Evolutionary conservation across 2,888 invertebrate genomes (phyloP).

Genomic region (Opisthograptis luteolata): DNA sequence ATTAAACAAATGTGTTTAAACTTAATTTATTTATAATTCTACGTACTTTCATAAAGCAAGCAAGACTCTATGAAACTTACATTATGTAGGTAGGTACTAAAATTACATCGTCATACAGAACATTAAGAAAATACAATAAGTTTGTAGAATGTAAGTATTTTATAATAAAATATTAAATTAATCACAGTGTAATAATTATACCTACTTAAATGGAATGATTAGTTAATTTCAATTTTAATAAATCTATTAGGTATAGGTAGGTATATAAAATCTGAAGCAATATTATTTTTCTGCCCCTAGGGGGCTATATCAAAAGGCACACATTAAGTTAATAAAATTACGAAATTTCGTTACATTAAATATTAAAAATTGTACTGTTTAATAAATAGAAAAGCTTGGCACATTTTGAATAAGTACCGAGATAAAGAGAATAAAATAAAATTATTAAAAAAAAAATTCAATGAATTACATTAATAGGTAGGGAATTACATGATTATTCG

Average conservation of each 20-base stretch:
- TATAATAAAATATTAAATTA: slow-evolving; percentile 69
- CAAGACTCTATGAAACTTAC: slow-evolving; percentile 71
- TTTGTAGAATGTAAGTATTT: slow-evolving; percentile 63
- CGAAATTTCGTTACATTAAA: slow-evolving; percentile 26
- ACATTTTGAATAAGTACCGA: slow-evolving; percentile 34
- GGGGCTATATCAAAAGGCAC: slow-evolving; percentile 46
- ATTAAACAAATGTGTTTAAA: not conserved
- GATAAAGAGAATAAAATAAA: not conserved
- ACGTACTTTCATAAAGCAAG: slow-evolving; percentile 73
- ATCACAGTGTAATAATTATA: slow-evolving; percentile 74
- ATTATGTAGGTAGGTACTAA: slow-evolving; percentile 43
- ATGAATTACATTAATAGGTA: not conserved
- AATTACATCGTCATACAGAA: slow-evolving; percentile 56
- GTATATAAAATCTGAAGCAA: slow-evolving; percentile 5
- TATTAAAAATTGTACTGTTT: slow-evolving; percentile 23
- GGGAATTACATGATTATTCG: slow-evolving; percentile 14
- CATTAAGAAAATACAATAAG: slow-evolving; percentile 51
- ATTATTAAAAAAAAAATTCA: slow-evolving; percentile 1
- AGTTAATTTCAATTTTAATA: slow-evolving; percentile 46
- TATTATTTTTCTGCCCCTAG: slow-evolving; percentile 27
- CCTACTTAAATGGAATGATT: slow-evolving; percentile 70
- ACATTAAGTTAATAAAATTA: slow-evolving; percentile 47
- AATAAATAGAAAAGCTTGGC: slow-evolving; percentile 46
- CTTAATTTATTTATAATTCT: slow-evolving; percentile 45
- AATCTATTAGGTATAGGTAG: slow-evolving; percentile 42